Conservation (phyloP, 2,797 vertebrate genomes). For the Myotis myotis region DNA sequence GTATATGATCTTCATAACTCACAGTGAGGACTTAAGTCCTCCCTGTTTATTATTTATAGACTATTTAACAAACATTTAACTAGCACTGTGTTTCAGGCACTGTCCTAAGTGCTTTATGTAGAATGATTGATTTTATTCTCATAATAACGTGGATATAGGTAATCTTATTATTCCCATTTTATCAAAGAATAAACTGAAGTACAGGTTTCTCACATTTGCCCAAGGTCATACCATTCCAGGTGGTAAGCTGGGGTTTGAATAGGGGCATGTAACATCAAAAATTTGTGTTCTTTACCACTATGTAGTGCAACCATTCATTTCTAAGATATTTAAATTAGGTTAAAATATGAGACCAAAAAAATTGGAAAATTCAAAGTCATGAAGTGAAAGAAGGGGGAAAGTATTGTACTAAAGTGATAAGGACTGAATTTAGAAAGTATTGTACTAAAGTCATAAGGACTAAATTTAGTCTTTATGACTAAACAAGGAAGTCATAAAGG, state of each 20-base stretch:
- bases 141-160: neutral
- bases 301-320: neutral
- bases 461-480: conserved; percentile 21
- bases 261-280: neutral
- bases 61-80: neutral
- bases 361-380: conserved; percentile 13
- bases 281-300: neutral
- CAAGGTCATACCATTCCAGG: neutral
- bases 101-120: neutral
- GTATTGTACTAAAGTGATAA: conserved; percentile 2
- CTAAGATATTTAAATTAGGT: neutral
- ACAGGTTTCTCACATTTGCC: neutral
- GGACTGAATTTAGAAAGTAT: conserved; percentile 40
- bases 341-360: neutral
- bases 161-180: neutral
- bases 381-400: neutral
- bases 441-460: neutral
- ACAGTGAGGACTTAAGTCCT: neutral
- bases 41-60: neutral
- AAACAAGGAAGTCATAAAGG: neutral
- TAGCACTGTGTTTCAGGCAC: neutral
- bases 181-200: neutral
- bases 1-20: neutral
- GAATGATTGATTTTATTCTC: neutral
- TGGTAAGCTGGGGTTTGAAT: neutral